These are phyloP conservation scores for Heteractis magnifica DNA, from an alignment of 92 coral and sea anemone genomes.

Conservation along the genomic window DNA sequence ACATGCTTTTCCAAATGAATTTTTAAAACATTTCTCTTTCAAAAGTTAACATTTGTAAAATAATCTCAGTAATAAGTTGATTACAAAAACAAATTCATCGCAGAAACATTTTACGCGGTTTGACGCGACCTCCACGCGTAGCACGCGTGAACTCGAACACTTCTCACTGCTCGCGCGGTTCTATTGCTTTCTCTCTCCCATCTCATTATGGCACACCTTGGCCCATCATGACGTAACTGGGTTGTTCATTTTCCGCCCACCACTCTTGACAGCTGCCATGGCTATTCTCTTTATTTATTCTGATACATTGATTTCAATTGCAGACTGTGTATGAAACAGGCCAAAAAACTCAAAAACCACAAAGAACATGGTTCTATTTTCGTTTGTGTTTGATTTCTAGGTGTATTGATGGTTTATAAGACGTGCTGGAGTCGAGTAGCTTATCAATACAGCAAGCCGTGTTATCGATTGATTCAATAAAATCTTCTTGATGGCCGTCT, in stretches of 20 bases:
- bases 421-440: background rate
- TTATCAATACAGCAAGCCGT: constrained; percentile 11
- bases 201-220: constrained; percentile 11
- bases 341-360: background rate
- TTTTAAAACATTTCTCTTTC: background rate
- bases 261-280: constrained; percentile 13
- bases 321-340: background rate
- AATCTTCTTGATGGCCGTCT: constrained; percentile 13
- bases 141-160: background rate
- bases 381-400: background rate
- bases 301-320: background rate
- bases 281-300: constrained; percentile 5
- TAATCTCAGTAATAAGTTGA: background rate
- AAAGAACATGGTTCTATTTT: background rate
- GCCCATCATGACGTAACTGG: constrained; percentile 19
- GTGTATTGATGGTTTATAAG: background rate
- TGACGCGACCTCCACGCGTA: background rate
- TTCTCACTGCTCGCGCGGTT: background rate
- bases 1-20: background rate
- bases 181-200: background rate
- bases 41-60: background rate
- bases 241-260: constrained; percentile 21
- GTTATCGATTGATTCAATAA: constrained; percentile 21
- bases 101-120: background rate
- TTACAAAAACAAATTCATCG: background rate